Evolutionary conservation across 1,140 invertebrate species (phyloP).

Genomic region (Drosophila nasuta): DNA sequence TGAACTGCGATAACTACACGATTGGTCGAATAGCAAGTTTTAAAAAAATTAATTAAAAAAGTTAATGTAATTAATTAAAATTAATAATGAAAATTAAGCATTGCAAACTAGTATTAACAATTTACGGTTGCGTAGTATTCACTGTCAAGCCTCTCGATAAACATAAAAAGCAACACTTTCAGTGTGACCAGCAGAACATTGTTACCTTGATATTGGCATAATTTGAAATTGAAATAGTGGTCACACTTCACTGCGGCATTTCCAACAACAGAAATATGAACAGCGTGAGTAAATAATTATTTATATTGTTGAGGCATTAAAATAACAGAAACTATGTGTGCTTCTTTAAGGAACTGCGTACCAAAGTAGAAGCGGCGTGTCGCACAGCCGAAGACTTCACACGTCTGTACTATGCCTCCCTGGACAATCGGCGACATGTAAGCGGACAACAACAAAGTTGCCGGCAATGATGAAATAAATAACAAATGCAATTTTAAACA

Average conservation of each 20-base stretch:
- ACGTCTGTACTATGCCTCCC: constrained; percentile 92
- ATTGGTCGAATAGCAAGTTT: too few species aligned
- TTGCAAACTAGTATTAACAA: too few species aligned
- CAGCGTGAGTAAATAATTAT: constrained; percentile 27
- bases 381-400: constrained; percentile 92
- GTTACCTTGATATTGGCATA: not conserved
- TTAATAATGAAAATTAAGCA: too few species aligned
- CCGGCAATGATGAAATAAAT: constrained; percentile 24
- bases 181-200: not conserved
- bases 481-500: constrained; percentile 15
- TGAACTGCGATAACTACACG: too few species aligned
- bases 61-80: too few species aligned
- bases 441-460: constrained; percentile 68
- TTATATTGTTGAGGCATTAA: constrained; percentile 2
- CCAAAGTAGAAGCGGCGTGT: constrained; percentile 90
- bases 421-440: constrained; percentile 93
- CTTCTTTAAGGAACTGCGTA: constrained; percentile 54
- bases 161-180: not conserved
- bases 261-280: constrained; percentile 32
- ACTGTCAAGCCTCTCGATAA: not conserved
- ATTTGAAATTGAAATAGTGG: not conserved
- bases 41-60: too few species aligned
- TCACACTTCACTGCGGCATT: not conserved
- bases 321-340: not conserved
- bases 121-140: too few species aligned